These are phyloP conservation scores for Manacus vitellinus DNA, from an alignment of 2,113 vertebrate species.

Conservation along the genomic window DNA sequence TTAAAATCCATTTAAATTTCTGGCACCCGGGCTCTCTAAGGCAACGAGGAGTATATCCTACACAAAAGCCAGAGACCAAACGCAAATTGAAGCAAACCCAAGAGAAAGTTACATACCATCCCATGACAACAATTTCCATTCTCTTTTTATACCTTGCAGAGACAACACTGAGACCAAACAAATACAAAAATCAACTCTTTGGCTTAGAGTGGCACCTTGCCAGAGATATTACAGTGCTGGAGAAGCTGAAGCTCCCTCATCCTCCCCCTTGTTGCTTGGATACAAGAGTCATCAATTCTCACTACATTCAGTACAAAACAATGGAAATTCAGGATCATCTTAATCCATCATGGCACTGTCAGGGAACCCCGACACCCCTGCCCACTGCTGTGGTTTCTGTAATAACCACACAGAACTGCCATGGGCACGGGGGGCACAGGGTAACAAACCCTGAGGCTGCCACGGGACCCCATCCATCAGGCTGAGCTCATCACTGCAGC, in stretches of 20 bases:
- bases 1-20: neutral
- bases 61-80: neutral
- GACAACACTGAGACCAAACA: neutral
- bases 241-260: neutral
- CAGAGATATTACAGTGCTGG: neutral
- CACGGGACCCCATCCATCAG: neutral
- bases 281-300: conserved; percentile 51
- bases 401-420: neutral
- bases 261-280: conserved; percentile 40
- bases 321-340: conserved; percentile 57
- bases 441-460: neutral
- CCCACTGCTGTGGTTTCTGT: neutral
- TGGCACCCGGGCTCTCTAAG: neutral
- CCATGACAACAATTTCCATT: neutral
- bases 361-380: conserved; percentile 2
- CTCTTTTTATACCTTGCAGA: neutral
- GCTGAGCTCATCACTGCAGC: neutral
- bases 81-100: neutral
- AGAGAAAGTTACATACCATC: neutral
- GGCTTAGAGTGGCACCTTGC: neutral
- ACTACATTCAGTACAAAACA: conserved; percentile 32
- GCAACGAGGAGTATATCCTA: accelerated
- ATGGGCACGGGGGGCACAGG: neutral
- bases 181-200: neutral
- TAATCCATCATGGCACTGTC: conserved; percentile 67